Conservation (phyloP, 1,140 invertebrate species). For the Bombyx mori region ASM3026992v2 NC_085117.1:9073501-9074000, state of each 20-base stretch:
- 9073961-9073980: constrained; percentile 65
- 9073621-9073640: constrained; percentile 42
- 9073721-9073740: constrained; percentile 43
- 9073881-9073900: constrained; percentile 47
- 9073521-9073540: constrained; percentile 51
- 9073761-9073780: constrained; percentile 33
- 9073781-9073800: constrained; percentile 47
- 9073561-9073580: constrained; percentile 41
- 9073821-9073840: constrained; percentile 52
- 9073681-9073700: constrained; percentile 58
- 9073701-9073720: constrained; percentile 42
- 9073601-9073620: constrained; percentile 37
- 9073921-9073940: constrained; percentile 65
- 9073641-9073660: constrained; percentile 56
- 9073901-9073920: constrained; percentile 62
- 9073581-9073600: constrained; percentile 38
- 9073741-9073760: constrained; percentile 35
- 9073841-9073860: constrained; percentile 61
- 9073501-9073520: constrained; percentile 17
- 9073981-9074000: constrained; percentile 72
- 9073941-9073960: constrained; percentile 61
- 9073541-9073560: constrained; percentile 47
- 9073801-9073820: constrained; percentile 39
- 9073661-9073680: constrained; percentile 55
- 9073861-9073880: constrained; percentile 55